Evolutionary conservation across 2,113 vertebrate species (phyloP), one percentile per base, ranked within the genome.

Genomic region (Gasterosteus nipponicus): DNA sequence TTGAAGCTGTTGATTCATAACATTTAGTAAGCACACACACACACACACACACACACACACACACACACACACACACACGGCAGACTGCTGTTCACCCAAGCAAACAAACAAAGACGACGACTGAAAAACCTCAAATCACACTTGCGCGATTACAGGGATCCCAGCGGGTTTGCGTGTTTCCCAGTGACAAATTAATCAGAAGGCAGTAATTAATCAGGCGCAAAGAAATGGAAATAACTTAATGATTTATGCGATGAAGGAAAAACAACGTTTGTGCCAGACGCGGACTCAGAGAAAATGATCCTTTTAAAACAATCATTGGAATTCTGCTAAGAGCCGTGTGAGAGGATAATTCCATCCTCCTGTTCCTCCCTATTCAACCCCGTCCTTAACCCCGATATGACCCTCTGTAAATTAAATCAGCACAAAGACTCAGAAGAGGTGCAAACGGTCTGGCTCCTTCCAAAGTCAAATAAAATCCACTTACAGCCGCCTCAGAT

Each of bases 1-100:
- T 71, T 69, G 31, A 60, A 72, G 53, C 39, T 67, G 77, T 35
- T 78, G 67, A 83, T 51, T 76, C 70, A 66, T 73, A 26, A 26
- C 22, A 26, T 26, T 26, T 26, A 26, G 22, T 26, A 26, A 26
- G 22, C 22, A 26, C 1, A n/a, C n/a, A n/a, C 22, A 26, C 22
- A 26, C 1, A 26, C 22, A 26, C 22, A 26, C 22, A 26, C 22
- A 26, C 22, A 26, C 22, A 26, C 22, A 26, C 22, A 26, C 1
- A 26, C 22, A 26, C 22, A 26, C 22, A 26, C 22, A 26, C 22
- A 26, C 22, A 26, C 22, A 26, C 22, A 26, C 22, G 22, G 22
- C 22, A 26, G 22, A 26, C 22, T 26, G 22, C 22, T 26, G 22
- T 26, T 26, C 22, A 1, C 22, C 22, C 22, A 26, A 26, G 22